Evolutionary conservation across 1,140 invertebrate species (phyloP).

Genomic region (Apis laboriosa): DNA sequence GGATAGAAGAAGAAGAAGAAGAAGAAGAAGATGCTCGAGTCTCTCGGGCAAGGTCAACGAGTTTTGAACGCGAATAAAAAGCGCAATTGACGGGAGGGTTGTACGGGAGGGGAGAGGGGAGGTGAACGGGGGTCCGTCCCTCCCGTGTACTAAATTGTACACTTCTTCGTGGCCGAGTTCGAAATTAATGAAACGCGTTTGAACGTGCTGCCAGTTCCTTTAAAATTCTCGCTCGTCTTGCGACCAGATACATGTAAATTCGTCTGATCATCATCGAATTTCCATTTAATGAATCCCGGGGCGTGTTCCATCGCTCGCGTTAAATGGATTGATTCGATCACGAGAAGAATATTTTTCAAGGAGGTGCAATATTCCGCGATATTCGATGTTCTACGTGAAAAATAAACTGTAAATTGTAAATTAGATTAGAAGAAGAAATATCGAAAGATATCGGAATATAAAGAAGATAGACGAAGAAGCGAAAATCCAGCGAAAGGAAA

Average conservation of each 20-base stretch:
- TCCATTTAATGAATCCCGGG: neutral
- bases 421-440: too few species aligned
- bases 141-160: conserved; percentile 29
- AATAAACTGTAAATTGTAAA: too few species aligned
- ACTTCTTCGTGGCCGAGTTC: conserved; percentile 29
- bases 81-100: conserved; percentile 43
- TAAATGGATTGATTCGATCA: neutral
- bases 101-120: neutral
- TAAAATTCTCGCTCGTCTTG: conserved; percentile 20
- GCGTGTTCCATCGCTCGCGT: neutral
- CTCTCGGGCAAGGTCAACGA: conserved; percentile 46
- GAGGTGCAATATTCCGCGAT: too few species aligned
- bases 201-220: neutral
- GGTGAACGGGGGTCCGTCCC: neutral
- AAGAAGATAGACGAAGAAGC: neutral
- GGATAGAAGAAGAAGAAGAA: conserved; percentile 24
- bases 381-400: too few species aligned
- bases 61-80: conserved; percentile 45
- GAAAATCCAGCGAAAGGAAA: neutral
- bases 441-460: too few species aligned
- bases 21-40: conserved; percentile 24
- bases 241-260: conserved; percentile 6
- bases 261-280: neutral
- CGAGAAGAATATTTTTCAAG: too few species aligned
- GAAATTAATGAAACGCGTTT: conserved; percentile 46